Evolutionary conservation across 2,888 invertebrate genomes (phyloP), one percentile per base, ranked within the genome.

Genomic region (Therioaphis trifolii): DNA sequence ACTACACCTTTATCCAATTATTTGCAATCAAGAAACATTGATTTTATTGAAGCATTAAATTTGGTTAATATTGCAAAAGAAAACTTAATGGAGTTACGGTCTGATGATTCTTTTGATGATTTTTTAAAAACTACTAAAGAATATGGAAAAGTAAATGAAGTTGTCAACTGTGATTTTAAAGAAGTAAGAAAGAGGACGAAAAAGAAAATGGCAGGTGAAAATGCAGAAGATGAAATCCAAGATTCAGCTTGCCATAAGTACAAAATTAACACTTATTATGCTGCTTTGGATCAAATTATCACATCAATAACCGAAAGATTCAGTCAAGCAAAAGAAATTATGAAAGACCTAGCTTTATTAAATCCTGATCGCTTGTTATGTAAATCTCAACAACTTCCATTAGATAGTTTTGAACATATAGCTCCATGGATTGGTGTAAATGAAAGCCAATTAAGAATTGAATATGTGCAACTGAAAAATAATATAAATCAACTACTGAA

Each of bases 291-390:
- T 61, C 61, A 61, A 61, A 61, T 35, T 35, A 66, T 66, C 18
- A 35, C 35, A 66, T 66, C 63, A 18, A 35, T 66, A 35, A 66
- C 5, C 11, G 11, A 66, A n/a, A 66, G 29, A 66, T 66, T 66
- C n/a, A 66, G 63, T 18, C 63, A 66, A 66, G 63, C 63, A 18
- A 66, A 66, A 66, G n/a, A 66, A 35, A 66, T 66, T 35, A 35
- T 66, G 35, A 66, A 66, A 66, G 63, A 66, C 2, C 35, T 66
- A 66, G 29, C 63, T 35, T 66, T 66, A 35, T 66, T 35, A 66
- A 35, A 29, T 2, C 11, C 9, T n/a, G 18, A 35, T 35, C 18
- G n/a, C 9, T 66, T 35, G 11, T 66, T 18, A 66, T n/a, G 35
- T 35, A 66, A 35, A 2, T 35, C 27, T 66, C 66, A 66, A 66